Evolutionary conservation across 2,113 vertebrate species (phyloP).

Genomic region (pig (Sus scrofa)): T2T-Sscrofa CM000817.6:50402001-50402500

Average conservation of each 20-base stretch:
- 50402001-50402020: background rate
- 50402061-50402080: background rate
- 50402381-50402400: background rate
- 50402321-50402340: background rate
- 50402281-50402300: too few relatives aligned
- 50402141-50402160: background rate
- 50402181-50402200: background rate
- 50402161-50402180: background rate
- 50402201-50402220: conserved; percentile 11
- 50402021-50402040: conserved; percentile 38
- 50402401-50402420: background rate
- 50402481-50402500: conserved; percentile 27
- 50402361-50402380: conserved; percentile 10
- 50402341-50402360: background rate
- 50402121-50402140: conserved; percentile 9
- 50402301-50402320: background rate
- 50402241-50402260: background rate
- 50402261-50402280: background rate
- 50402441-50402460: conserved; percentile 34
- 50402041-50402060: background rate
- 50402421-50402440: conserved; percentile 22
- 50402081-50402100: conserved; percentile 23
- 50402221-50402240: background rate
- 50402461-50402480: conserved; percentile 14
- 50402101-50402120: background rate